Evolutionary conservation across 1,140 invertebrate genomes (phyloP).

Genomic region (Papilio aristodemus): DNA sequence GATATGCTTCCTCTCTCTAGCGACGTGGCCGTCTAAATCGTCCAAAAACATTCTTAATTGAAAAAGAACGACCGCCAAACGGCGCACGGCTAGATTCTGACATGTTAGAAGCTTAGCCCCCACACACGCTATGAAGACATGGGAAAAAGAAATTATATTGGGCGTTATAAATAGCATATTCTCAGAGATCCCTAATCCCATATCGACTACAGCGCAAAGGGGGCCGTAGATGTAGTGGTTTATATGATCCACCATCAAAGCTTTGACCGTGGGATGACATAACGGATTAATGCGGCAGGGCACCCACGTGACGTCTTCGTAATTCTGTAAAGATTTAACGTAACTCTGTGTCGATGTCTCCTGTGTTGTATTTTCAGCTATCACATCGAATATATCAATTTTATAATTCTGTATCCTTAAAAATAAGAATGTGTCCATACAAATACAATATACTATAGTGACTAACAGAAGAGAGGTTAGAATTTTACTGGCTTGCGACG

Average conservation of each 20-base stretch:
- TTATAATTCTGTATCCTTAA: constrained; percentile 65
- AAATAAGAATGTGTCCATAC: constrained; percentile 70
- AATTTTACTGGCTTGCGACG: constrained; percentile 73
- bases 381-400: constrained; percentile 56
- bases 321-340: constrained; percentile 50
- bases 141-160: constrained; percentile 88
- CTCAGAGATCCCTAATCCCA: constrained; percentile 83
- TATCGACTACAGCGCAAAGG: constrained; percentile 84
- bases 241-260: constrained; percentile 86
- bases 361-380: constrained; percentile 45
- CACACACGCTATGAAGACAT: constrained; percentile 86
- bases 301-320: constrained; percentile 82
- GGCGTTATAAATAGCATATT: constrained; percentile 85
- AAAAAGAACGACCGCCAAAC: constrained; percentile 87
- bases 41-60: constrained; percentile 89
- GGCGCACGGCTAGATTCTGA: constrained; percentile 83
- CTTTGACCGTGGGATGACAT: constrained; percentile 88
- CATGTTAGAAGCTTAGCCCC: constrained; percentile 86
- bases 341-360: constrained; percentile 51
- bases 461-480: constrained; percentile 58
- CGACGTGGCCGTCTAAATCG: constrained; percentile 89
- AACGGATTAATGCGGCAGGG: constrained; percentile 86
- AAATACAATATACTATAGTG: constrained; percentile 63
- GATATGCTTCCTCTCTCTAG: constrained; percentile 85
- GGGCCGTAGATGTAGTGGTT: constrained; percentile 90